These are phyloP conservation scores for Drosophila parvula DNA, from an alignment of 1,140 invertebrate genomes.

Conservation along the genomic window DNA sequence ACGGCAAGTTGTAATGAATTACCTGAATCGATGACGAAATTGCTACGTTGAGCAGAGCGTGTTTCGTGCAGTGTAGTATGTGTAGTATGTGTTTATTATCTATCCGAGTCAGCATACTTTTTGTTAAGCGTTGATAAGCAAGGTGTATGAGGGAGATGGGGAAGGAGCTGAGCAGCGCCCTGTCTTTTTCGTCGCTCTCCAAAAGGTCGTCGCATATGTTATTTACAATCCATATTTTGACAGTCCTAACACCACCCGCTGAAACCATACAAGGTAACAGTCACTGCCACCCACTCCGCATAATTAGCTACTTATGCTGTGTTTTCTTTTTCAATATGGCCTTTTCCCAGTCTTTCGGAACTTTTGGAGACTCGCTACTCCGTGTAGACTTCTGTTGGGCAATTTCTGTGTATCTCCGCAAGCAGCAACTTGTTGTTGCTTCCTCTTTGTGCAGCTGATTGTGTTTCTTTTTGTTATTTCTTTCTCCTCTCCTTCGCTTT, in stretches of 20 bases:
- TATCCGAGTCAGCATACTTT: constrained; percentile 6
- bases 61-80: constrained; percentile 24
- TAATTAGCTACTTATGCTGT: constrained; percentile 53
- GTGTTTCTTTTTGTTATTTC: constrained; percentile 32
- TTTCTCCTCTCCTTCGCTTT: constrained; percentile 10
- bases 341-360: constrained; percentile 53
- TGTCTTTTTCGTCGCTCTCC: constrained; percentile 20
- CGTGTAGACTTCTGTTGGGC: constrained; percentile 64
- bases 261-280: constrained; percentile 59
- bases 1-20: constrained; percentile 54
- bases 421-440: constrained; percentile 77
- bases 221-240: constrained; percentile 42
- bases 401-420: constrained; percentile 72
- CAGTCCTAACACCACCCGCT: constrained; percentile 43
- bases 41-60: constrained; percentile 14
- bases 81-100: constrained; percentile 57
- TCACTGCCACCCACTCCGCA: constrained; percentile 9
- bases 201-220: constrained; percentile 70
- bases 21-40: constrained; percentile 76
- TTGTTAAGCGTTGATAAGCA: constrained; percentile 72
- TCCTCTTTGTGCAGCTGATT: constrained; percentile 56
- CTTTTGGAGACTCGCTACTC: constrained; percentile 44
- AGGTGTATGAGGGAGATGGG: not conserved
- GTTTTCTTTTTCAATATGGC: constrained; percentile 29
- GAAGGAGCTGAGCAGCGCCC: constrained; percentile 44